Percentiles rank a stretch among this genome's conserved stretches.
phyloP scores from a whole-genome alignment of 2,113 vertebrate genomes.

The Syngnathus scovelli region DNA sequence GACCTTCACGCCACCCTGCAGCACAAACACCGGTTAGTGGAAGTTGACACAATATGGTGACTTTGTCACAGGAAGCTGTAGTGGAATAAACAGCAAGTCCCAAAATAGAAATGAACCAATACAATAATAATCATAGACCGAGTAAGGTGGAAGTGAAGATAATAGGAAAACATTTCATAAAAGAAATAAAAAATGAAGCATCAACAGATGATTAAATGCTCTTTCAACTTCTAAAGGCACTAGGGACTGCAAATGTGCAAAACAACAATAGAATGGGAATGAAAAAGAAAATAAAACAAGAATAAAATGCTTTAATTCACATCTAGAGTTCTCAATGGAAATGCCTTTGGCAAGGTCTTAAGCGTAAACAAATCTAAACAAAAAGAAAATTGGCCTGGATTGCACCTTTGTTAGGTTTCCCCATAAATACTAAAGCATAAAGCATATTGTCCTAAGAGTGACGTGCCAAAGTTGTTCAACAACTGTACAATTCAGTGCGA shows the following conservation, averaged over 20 bases:
- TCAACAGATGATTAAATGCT: neutral
- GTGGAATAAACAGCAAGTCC: neutral
- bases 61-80: neutral
- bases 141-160: neutral
- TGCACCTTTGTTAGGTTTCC: no score
- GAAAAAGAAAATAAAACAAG: no score
- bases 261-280: no score
- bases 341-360: no score
- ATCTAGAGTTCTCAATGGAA: no score
- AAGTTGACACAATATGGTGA: neutral
- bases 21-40: slow-evolving; percentile 27
- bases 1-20: slow-evolving; percentile 95
- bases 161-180: neutral
- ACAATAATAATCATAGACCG: neutral
- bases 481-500: slow-evolving; percentile 21
- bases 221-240: no score
- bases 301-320: no score
- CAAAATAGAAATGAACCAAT: slow-evolving; percentile 1
- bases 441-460: neutral
- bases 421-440: slow-evolving; percentile 2
- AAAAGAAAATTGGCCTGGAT: no score
- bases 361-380: no score
- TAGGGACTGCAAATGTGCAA: no score
- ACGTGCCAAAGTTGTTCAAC: slow-evolving; percentile 23
- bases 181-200: neutral